Percentiles rank a stretch among this genome's conserved stretches.
Conservation (phyloP, 1,140 invertebrate species). For the Araneus ventricosus region DNA sequence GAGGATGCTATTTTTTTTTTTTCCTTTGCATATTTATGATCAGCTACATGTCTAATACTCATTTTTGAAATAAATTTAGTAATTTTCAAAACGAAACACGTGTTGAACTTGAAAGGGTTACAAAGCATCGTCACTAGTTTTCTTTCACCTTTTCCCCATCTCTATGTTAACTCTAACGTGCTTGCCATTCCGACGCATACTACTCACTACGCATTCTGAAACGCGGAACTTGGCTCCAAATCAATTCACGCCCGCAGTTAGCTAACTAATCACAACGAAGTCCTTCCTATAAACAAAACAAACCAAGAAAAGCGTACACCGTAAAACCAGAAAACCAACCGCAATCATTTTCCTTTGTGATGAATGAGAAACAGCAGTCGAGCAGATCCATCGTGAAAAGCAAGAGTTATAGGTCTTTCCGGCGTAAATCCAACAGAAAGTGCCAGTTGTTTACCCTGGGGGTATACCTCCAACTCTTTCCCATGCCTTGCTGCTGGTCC, state of each 20-base stretch:
- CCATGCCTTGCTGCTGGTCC: slow-evolving; percentile 22
- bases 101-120: too few species aligned
- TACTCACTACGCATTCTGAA: neutral
- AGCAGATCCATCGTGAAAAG: slow-evolving; percentile 3
- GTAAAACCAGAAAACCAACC: neutral
- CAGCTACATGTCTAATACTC: too few species aligned
- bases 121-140: too few species aligned
- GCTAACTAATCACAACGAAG: neutral
- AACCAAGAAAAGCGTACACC: neutral
- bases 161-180: too few species aligned
- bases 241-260: neutral
- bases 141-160: too few species aligned
- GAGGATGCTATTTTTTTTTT: too few species aligned
- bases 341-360: neutral
- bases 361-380: neutral
- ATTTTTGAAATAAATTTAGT: too few species aligned
- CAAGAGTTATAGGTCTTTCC: neutral
- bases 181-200: too few species aligned
- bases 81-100: too few species aligned
- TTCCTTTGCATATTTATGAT: too few species aligned
- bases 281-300: neutral
- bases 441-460: slow-evolving; percentile 15
- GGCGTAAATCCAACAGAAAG: slow-evolving; percentile 7
- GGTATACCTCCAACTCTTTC: slow-evolving; percentile 21
- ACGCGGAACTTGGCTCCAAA: neutral